A percentile compares a stretch with the other conserved stretches of the same genome.
Conservation (phyloP, 2,113 vertebrate species). For the Merops nubicus region DNA sequence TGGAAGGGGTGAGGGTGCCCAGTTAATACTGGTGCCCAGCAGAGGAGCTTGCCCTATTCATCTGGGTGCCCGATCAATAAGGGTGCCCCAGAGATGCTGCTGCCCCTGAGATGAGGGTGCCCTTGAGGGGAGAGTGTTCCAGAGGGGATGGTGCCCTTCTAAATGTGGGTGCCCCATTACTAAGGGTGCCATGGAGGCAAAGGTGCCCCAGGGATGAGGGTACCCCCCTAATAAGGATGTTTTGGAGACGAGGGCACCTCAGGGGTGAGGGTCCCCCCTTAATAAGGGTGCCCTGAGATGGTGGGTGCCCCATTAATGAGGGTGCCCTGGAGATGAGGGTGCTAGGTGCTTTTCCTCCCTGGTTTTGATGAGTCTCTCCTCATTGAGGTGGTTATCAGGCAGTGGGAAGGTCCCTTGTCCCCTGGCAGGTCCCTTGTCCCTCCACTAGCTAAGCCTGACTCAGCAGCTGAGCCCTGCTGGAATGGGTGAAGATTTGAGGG, state of each 20-base stretch:
- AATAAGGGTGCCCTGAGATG: background rate
- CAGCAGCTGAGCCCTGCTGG: background rate
- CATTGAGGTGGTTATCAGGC: fast-evolving
- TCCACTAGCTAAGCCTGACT: background rate
- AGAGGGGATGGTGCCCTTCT: no score
- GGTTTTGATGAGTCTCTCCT: no score
- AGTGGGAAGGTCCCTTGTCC: background rate
- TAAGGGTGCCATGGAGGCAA: background rate
- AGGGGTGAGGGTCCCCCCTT: background rate
- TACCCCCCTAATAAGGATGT: background rate
- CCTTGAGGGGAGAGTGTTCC: no score
- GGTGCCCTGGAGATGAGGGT: no score
- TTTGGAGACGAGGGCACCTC: background rate
- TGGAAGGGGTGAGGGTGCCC: background rate
- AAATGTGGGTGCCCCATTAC: background rate
- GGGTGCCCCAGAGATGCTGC: background rate
- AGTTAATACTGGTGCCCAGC: no score
- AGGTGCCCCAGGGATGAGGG: background rate
- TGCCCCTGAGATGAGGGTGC: background rate
- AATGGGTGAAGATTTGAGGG: fast-evolving
- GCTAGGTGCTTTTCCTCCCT: background rate
- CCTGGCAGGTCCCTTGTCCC: background rate
- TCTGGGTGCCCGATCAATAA: no score
- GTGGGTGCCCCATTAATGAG: background rate
- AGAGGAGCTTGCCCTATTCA: no score